These are phyloP conservation scores for Habrosyne pyritoides DNA, from an alignment of 2,888 invertebrate species.

Conservation along the genomic window DNA sequence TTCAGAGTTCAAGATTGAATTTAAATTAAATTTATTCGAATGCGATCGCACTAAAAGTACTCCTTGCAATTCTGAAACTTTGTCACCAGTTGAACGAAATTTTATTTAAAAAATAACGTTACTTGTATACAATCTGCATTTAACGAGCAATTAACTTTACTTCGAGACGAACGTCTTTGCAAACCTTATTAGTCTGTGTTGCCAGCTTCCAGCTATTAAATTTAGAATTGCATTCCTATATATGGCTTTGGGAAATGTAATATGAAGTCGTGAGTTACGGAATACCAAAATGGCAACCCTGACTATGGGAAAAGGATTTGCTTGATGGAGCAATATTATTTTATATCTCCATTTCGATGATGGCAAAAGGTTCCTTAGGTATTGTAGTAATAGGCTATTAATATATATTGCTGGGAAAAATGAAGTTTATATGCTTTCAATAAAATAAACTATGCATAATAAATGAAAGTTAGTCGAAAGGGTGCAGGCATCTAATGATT, in stretches of 20 bases:
- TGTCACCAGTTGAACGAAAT: neutral
- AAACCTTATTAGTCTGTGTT: slow-evolving; percentile 28
- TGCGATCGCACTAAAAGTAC: too few species aligned
- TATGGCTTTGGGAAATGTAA: slow-evolving; percentile 46
- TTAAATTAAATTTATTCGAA: too few species aligned
- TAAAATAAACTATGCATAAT: neutral
- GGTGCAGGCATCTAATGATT: too few species aligned
- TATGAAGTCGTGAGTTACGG: slow-evolving; percentile 44
- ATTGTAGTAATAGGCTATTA: neutral
- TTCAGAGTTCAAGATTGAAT: too few species aligned
- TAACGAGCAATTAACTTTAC: slow-evolving; percentile 58
- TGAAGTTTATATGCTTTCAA: neutral
- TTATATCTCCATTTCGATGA: slow-evolving; percentile 6
- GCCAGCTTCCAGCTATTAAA: slow-evolving; percentile 24
- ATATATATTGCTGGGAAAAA: neutral
- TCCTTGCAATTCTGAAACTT: neutral
- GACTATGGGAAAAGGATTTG: slow-evolving; percentile 9
- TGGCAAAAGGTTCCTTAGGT: slow-evolving; percentile 3
- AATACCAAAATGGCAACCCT: slow-evolving; percentile 29
- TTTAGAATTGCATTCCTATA: slow-evolving; percentile 53
- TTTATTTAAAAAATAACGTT: slow-evolving; percentile 7
- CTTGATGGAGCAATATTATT: slow-evolving; percentile 8
- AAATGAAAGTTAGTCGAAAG: too few species aligned
- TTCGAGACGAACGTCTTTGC: slow-evolving; percentile 44
- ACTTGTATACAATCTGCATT: slow-evolving; percentile 17